A percentile compares a stretch with the other conserved stretches of the same genome.
Conservation (phyloP, 2,797 vertebrate genomes). For the Notolepis coatsorum region DNA sequence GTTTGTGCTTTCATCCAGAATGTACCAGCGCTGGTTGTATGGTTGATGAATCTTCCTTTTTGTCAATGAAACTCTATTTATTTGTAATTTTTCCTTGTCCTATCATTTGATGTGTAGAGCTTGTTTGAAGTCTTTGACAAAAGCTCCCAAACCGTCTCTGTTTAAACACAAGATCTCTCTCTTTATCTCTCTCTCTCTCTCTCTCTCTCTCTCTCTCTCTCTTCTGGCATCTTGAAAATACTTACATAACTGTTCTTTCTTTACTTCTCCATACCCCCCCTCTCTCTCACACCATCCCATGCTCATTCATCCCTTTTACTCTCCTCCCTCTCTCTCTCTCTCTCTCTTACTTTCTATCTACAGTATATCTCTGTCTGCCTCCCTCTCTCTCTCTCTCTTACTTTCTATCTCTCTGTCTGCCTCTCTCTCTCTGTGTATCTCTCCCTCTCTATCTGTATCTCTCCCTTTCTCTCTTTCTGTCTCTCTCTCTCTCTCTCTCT, state of each 20-base stretch:
- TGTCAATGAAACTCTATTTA: background rate
- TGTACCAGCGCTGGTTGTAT: too few species aligned
- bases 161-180: too few species aligned
- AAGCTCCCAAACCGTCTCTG: too few species aligned
- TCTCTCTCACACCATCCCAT: conserved; percentile 13
- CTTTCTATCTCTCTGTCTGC: conserved; percentile 14
- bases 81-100: too few species aligned
- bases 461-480: too few species aligned
- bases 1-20: too few species aligned
- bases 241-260: conserved; percentile 54
- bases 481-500: conserved; percentile 12
- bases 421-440: conserved; percentile 25
- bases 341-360: too few species aligned
- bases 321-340: conserved; percentile 19
- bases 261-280: conserved; percentile 19
- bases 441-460: conserved; percentile 28
- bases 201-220: background rate
- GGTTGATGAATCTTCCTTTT: background rate
- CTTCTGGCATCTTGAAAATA: conserved; percentile 29
- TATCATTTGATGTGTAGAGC: too few species aligned
- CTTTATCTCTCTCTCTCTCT: too few species aligned
- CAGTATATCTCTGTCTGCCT: conserved; percentile 32
- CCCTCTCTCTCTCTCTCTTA: conserved; percentile 26
- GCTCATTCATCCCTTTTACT: background rate
- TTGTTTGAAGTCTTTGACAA: too few species aligned